Evolutionary conservation across 2,113 vertebrate genomes (phyloP).

Genomic region (Genyomyrus donnyi): DNA sequence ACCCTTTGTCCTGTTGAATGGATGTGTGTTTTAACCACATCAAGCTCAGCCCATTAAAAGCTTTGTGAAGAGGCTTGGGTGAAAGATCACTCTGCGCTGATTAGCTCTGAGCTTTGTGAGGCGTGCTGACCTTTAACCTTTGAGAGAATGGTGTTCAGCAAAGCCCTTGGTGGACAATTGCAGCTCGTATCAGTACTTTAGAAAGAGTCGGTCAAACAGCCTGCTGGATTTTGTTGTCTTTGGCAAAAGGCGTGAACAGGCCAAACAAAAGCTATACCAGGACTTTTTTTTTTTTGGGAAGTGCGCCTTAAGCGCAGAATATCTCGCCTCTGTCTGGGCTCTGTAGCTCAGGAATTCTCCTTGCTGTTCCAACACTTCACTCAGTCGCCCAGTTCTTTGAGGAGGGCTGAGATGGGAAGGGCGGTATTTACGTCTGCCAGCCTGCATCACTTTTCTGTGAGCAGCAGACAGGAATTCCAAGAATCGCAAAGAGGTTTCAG

Average conservation of each 20-base stretch:
- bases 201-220: not conserved
- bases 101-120: not conserved
- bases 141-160: not conserved
- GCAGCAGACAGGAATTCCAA: conserved; percentile 43
- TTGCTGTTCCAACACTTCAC: not conserved
- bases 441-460: not conserved
- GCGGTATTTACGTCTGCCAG: conserved; percentile 21
- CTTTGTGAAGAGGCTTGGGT: not conserved
- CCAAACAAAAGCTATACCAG: not conserved
- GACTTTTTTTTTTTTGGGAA: not conserved
- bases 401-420: conserved; percentile 10
- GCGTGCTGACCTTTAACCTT: not conserved
- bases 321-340: not conserved
- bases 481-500: conserved; percentile 38
- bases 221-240: not conserved
- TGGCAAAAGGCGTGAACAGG: not conserved
- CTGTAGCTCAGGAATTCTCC: not conserved
- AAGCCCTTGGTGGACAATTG: not conserved
- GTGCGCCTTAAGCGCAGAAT: not conserved
- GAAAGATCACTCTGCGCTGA: conserved; percentile 1
- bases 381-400: not conserved
- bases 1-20: not conserved
- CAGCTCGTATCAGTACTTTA: not conserved
- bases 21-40: not conserved
- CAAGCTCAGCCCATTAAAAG: not conserved